phyloP scores from a whole-genome alignment of 2,113 vertebrate genomes.

The Eurypyga helias region DNA sequence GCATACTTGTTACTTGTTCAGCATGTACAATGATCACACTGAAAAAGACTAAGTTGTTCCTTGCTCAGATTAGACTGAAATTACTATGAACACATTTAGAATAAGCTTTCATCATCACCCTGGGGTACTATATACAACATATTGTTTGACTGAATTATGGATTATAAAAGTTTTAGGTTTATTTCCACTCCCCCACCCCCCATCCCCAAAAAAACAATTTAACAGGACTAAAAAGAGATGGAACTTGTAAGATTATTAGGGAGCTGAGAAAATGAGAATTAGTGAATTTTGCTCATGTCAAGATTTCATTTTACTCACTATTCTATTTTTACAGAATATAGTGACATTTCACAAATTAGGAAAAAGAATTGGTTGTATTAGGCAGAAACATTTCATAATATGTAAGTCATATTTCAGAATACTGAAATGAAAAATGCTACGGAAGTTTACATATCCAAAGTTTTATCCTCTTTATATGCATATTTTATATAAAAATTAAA shows the following conservation, averaged over 20 bases:
- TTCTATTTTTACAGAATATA: neutral
- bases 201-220: too few species aligned
- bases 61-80: conserved; percentile 27
- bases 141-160: conserved; percentile 22
- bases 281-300: neutral
- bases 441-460: neutral
- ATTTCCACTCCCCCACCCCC: too few species aligned
- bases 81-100: neutral
- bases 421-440: neutral
- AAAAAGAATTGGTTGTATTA: neutral
- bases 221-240: neutral
- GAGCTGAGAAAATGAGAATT: neutral
- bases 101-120: conserved; percentile 25
- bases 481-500: neutral
- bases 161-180: neutral
- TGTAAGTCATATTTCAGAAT: neutral
- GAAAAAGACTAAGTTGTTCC: neutral
- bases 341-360: neutral
- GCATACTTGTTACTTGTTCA: conserved; percentile 10
- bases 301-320: neutral
- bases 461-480: neutral
- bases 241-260: neutral
- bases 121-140: neutral
- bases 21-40: neutral
- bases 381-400: neutral